Percentiles rank a stretch among this genome's conserved stretches.
Conservation (phyloP, 2,113 vertebrate species). For the Eolophus roseicapilla region DNA sequence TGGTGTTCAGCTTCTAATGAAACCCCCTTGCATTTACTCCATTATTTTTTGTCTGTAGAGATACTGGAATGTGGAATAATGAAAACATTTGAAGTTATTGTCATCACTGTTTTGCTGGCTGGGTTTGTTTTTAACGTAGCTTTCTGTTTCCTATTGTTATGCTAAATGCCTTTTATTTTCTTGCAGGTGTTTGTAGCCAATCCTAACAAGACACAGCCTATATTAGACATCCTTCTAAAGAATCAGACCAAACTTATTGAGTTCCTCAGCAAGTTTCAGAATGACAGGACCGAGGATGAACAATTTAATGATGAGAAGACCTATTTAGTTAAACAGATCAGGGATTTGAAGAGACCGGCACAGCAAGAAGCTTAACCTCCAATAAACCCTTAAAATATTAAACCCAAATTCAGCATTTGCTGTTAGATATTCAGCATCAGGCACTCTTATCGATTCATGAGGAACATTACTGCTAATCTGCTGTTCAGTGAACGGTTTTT, state of each 20-base stretch:
- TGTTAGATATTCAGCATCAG: constrained; percentile 83
- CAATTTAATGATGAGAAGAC: constrained; percentile 99
- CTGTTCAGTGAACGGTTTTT: constrained; percentile 86
- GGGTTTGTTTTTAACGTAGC: background rate
- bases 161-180: background rate
- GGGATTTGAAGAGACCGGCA: constrained; percentile 94
- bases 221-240: constrained; percentile 97
- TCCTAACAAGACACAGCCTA: constrained; percentile 96
- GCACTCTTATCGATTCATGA: constrained; percentile 78
- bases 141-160: background rate
- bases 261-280: constrained; percentile 98
- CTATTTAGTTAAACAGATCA: constrained; percentile 98
- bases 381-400: constrained; percentile 72
- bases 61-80: background rate
- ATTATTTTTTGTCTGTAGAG: background rate
- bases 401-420: constrained; percentile 82
- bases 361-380: constrained; percentile 89
- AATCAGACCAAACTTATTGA: constrained; percentile 97
- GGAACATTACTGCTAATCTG: constrained; percentile 85
- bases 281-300: constrained; percentile 95
- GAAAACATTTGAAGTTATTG: background rate
- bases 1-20: background rate
- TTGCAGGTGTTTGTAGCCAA: constrained; percentile 94
- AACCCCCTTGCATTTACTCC: background rate
- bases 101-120: background rate